Base-by-base conservation (phyloP, 2,797 vertebrate genomes). In the Cryptoblepharus egeriae region DNA sequence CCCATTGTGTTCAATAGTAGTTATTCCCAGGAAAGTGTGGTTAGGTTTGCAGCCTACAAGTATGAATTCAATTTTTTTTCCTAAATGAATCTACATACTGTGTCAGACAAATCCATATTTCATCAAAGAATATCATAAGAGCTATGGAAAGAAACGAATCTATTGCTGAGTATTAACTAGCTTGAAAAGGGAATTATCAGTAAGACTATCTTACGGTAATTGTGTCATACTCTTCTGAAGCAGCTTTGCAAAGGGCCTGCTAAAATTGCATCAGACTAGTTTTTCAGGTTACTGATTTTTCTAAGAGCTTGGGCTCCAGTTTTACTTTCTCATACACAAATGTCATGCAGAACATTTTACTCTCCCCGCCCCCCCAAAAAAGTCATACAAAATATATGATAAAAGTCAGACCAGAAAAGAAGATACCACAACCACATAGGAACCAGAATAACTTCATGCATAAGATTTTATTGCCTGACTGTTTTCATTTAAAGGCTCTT, bases 161-260 rank as follows among this genome's bases (percentile, higher is more conserved):
- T 15, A 76, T 0, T 84, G 1, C 35, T 70, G 61, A 58, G 55
- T 6, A 0, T 49, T 28, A 49, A 84, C 58, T 45, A 12, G 64
- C 39, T 83, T 76, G 75, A 57, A 81, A n/a, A 81, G 13, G 45
- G 55, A 67, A 75, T 57, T 58, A 22, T 35, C 24, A 28, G 57
- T 57, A 45, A 18, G 30, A 52, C n/a, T 67, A 52, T 67, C 55
- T 55, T 49, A 37, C 26, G 10, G 39, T 42, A 30, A 70, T 70
- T n/a, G 22, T 42, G 18, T 20, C 49, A 57, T 35, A 3, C 28
- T 64, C 26, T 80, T 75, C 55, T 39, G 30, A 67, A 55, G 35
- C 13, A 67, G 16, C n/a, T 35, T 20, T 37, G 32, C 52, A 71
- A n/a, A 64, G 60, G 57, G 7, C 45, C n/a, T 58, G 55, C 1